Conservation (phyloP, 1,140 invertebrate genomes). For the Hypothenemus hampei region DNA sequence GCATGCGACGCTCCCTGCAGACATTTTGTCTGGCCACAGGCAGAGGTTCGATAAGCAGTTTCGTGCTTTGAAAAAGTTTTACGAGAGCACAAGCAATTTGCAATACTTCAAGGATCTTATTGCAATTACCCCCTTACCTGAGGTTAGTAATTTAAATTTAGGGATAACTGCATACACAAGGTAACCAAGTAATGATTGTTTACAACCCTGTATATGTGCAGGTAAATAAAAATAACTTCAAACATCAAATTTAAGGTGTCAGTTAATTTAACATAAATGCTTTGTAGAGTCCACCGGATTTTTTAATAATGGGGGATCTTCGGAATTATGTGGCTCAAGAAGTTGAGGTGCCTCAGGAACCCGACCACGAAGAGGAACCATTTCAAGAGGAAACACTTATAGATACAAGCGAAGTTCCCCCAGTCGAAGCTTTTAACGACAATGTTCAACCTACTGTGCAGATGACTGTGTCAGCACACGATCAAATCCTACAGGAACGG, state of each 20-base stretch:
- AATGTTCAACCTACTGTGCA: slow-evolving; percentile 20
- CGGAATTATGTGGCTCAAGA: slow-evolving; percentile 90
- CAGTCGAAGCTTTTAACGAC: slow-evolving; percentile 50
- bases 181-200: too few species aligned
- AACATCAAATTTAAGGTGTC: too few species aligned
- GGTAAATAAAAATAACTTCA: too few species aligned
- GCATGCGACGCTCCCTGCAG: slow-evolving; percentile 84
- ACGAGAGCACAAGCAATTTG: slow-evolving; percentile 84
- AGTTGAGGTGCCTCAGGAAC: slow-evolving; percentile 76
- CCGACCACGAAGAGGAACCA: slow-evolving; percentile 57
- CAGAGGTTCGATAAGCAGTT: slow-evolving; percentile 90
- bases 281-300: slow-evolving; percentile 84
- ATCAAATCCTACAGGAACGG: slow-evolving; percentile 52
- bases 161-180: too few species aligned
- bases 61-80: slow-evolving; percentile 85
- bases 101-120: slow-evolving; percentile 98
- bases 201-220: too few species aligned
- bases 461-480: slow-evolving; percentile 21
- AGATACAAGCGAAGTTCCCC: slow-evolving; percentile 63
- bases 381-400: slow-evolving; percentile 61
- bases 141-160: slow-evolving; percentile 55
- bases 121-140: slow-evolving; percentile 86
- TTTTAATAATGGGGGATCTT: slow-evolving; percentile 88
- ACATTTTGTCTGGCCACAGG: slow-evolving; percentile 86
- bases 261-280: too few species aligned